These are phyloP conservation scores for Amphiura filiformis DNA, from an alignment of 35 echinoderm and acorn worm species.

Conservation along the genomic window DNA sequence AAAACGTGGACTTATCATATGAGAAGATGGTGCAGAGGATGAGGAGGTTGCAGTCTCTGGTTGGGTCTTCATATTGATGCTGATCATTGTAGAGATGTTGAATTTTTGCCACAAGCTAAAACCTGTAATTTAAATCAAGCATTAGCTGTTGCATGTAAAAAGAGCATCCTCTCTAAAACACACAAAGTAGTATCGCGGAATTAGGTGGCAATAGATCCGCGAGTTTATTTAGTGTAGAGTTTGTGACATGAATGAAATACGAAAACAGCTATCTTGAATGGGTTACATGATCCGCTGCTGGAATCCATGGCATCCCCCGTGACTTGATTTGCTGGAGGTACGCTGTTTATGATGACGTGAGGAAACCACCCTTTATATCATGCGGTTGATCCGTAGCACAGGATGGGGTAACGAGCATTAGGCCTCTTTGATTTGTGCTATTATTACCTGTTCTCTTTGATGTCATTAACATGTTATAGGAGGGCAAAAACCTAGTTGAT, in stretches of 20 bases:
- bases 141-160: neutral
- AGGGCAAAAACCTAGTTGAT: too few relatives aligned
- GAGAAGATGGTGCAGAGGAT: neutral
- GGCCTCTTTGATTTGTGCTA: too few relatives aligned
- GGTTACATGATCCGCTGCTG: neutral
- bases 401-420: too few relatives aligned
- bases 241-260: conserved; percentile 4
- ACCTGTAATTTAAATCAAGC: too few relatives aligned
- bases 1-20: neutral
- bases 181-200: neutral
- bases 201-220: neutral
- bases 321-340: neutral
- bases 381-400: too few relatives aligned
- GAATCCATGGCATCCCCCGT: neutral
- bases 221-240: neutral
- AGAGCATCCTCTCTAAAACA: neutral
- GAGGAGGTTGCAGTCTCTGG: neutral
- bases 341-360: neutral
- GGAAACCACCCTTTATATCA: neutral
- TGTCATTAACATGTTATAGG: too few relatives aligned
- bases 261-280: too few relatives aligned
- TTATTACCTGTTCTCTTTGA: too few relatives aligned
- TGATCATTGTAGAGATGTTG: neutral
- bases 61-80: neutral
- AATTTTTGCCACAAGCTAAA: neutral